Percentiles rank a stretch among this genome's conserved stretches.
phyloP scores from a whole-genome alignment of 1,140 invertebrate species.

The Zaprionus camerounensis region DNA sequence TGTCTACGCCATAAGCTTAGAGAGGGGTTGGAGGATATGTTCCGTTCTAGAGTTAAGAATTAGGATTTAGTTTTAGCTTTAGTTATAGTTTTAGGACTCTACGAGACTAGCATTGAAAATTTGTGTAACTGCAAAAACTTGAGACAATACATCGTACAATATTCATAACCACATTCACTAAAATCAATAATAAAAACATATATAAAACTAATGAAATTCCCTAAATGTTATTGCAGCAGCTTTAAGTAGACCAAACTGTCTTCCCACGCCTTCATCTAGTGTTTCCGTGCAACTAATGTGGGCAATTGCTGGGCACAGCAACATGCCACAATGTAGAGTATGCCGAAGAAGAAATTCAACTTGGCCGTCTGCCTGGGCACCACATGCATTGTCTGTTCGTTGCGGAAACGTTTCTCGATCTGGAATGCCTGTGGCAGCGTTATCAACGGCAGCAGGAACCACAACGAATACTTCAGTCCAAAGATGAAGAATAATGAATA shows the following conservation, averaged over 20 bases:
- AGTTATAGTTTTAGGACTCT: slow-evolving; percentile 29
- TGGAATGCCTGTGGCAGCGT: slow-evolving; percentile 95
- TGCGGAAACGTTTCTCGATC: slow-evolving; percentile 95
- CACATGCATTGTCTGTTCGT: slow-evolving; percentile 89
- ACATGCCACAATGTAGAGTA: slow-evolving; percentile 94
- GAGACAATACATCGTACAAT: slow-evolving; percentile 37
- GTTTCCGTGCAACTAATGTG: slow-evolving; percentile 61
- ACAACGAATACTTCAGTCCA: slow-evolving; percentile 92
- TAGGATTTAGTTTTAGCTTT: slow-evolving; percentile 26
- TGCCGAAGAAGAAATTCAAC: slow-evolving; percentile 95
- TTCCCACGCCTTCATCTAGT: slow-evolving; percentile 29
- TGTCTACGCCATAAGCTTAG: neutral
- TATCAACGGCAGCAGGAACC: slow-evolving; percentile 94
- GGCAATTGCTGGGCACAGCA: slow-evolving; percentile 87
- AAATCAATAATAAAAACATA: slow-evolving; percentile 41
- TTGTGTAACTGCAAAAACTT: slow-evolving; percentile 60
- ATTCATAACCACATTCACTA: slow-evolving; percentile 44
- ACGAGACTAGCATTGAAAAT: slow-evolving; percentile 62
- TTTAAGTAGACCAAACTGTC: slow-evolving; percentile 21
- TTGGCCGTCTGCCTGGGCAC: slow-evolving; percentile 95
- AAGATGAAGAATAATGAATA: slow-evolving; percentile 95
- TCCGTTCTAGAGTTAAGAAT: slow-evolving; percentile 55
- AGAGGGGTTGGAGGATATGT: slow-evolving; percentile 57
- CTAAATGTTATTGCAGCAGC: slow-evolving; percentile 67
- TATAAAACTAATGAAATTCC: slow-evolving; percentile 70